These are phyloP conservation scores for Danaus plexippus DNA, from an alignment of 1,140 invertebrate species.

Conservation along the genomic window DNA sequence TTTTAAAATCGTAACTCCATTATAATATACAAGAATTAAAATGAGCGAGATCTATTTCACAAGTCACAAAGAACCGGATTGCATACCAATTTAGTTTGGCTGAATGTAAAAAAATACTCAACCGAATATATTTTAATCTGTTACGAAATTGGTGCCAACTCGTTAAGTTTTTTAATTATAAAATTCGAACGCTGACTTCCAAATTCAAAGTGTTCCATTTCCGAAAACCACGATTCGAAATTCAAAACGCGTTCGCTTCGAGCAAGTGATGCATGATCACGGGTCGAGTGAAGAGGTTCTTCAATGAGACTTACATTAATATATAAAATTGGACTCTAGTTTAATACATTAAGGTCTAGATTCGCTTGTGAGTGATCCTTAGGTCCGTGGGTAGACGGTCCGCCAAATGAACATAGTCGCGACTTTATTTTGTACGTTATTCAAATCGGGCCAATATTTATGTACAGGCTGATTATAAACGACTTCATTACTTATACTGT, in stretches of 20 bases:
- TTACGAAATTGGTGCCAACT: conserved; percentile 4
- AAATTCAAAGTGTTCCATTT: conserved; percentile 31
- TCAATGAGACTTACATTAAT: conserved; percentile 26
- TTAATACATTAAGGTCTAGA: conserved; percentile 12
- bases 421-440: conserved; percentile 58
- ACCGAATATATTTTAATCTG: conserved; percentile 7
- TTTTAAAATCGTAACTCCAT: too few species aligned
- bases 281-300: conserved; percentile 46
- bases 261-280: conserved; percentile 67
- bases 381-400: conserved; percentile 36
- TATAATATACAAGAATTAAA: too few species aligned
- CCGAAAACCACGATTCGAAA: conserved; percentile 38
- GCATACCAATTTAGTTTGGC: too few species aligned
- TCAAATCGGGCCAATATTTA: conserved; percentile 61
- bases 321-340: conserved; percentile 24
- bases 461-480: conserved; percentile 36
- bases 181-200: conserved; percentile 20
- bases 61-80: too few species aligned
- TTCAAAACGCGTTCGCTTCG: conserved; percentile 38
- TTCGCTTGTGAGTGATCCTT: conserved; percentile 12
- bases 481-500: conserved; percentile 8
- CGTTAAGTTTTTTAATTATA: conserved; percentile 15
- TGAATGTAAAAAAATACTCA: background rate
- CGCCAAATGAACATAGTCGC: conserved; percentile 62
- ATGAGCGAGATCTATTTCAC: too few species aligned